Conservation (phyloP, 2,113 vertebrate species). For the Megaceryle torquata region DNA sequence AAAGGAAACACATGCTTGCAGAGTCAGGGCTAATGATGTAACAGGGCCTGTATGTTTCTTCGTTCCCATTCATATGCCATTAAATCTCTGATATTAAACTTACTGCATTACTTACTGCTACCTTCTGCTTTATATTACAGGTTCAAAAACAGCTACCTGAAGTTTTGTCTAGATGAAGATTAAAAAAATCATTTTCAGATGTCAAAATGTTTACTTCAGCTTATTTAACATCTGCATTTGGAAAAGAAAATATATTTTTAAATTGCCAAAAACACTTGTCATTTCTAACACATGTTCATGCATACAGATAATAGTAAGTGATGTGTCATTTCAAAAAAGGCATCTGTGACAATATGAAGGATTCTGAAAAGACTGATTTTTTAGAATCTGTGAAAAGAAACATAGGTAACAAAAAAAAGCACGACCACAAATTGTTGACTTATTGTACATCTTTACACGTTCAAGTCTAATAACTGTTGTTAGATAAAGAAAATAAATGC, state of each 20-base stretch:
- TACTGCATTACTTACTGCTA: not conserved
- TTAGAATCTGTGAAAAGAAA: not conserved
- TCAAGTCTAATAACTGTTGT: not conserved
- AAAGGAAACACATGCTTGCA: not conserved
- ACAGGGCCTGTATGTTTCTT: no score
- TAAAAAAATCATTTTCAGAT: not conserved
- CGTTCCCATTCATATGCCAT: no score
- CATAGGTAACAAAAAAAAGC: not conserved
- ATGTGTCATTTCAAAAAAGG: conserved; percentile 53
- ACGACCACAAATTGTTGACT: not conserved
- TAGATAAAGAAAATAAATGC: not conserved
- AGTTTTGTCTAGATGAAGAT: not conserved
- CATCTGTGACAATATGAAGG: conserved; percentile 13
- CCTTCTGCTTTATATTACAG: not conserved
- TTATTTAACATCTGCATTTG: not conserved
- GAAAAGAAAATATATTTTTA: not conserved
- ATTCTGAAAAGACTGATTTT: not conserved
- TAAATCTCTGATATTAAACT: not conserved
- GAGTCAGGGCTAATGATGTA: not conserved
- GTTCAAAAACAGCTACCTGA: not conserved
- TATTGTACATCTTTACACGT: not conserved
- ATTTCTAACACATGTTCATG: not conserved
- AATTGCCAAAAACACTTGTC: not conserved
- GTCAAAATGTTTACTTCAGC: conserved; percentile 43
- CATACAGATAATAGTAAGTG: conserved; percentile 14